Evolutionary conservation across 2,888 invertebrate species (phyloP).

Genomic region (Silvanus unidentatus): DNA sequence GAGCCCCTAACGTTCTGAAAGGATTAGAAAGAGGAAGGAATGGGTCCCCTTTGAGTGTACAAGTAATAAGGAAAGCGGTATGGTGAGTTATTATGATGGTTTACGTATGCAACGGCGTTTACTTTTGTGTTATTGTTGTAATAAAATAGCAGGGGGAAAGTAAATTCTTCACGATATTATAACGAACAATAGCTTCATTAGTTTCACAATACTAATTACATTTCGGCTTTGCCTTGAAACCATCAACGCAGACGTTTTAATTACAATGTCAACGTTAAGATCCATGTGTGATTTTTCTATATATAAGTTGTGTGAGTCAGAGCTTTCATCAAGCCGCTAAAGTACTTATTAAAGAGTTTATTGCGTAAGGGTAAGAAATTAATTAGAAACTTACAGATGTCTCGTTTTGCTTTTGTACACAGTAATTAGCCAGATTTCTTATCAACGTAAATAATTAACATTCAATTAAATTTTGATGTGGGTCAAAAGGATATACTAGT

Average conservation of each 20-base stretch:
- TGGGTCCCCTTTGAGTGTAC: background rate
- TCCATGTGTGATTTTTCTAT: background rate
- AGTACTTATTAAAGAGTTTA: too few relatives aligned
- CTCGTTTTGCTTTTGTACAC: too few relatives aligned
- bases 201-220: slow-evolving; percentile 2
- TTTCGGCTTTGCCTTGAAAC: background rate
- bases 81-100: slow-evolving; percentile 1
- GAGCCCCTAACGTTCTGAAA: background rate
- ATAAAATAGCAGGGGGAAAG: background rate
- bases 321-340: too few relatives aligned
- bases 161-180: background rate
- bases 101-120: slow-evolving; percentile 2
- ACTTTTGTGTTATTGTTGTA: slow-evolving; percentile 1
- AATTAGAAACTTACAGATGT: too few relatives aligned
- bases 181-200: slow-evolving; percentile 1
- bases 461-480: too few relatives aligned
- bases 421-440: too few relatives aligned
- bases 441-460: background rate
- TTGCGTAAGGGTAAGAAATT: too few relatives aligned
- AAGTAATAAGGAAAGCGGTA: background rate
- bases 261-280: background rate
- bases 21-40: slow-evolving; percentile 2
- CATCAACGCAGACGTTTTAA: background rate
- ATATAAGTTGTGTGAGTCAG: too few relatives aligned
- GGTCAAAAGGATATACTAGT: too few relatives aligned